Conservation (phyloP, 2,797 vertebrate genomes). For the Gephyroberyx darwinii region DNA sequence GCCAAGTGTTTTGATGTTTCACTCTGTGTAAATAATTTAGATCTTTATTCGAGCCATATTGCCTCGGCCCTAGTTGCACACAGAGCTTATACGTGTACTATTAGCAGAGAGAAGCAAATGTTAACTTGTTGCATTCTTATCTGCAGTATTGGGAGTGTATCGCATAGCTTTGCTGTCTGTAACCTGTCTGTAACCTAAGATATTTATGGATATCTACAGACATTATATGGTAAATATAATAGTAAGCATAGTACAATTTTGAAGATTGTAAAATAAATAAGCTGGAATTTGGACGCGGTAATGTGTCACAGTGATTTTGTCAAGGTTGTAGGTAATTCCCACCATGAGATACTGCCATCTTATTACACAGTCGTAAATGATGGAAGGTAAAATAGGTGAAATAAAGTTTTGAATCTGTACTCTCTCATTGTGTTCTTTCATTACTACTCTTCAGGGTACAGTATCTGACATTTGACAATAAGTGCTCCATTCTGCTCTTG, state of each 20-base stretch:
- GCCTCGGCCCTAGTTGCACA: background rate
- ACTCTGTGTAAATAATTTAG: conserved; percentile 57
- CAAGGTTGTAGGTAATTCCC: background rate
- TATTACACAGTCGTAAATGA: background rate
- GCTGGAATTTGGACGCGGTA: background rate
- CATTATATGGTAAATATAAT: background rate
- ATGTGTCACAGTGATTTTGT: background rate
- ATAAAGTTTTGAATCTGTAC: conserved; percentile 3
- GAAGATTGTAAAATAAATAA: conserved; percentile 13
- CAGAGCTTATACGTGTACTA: background rate
- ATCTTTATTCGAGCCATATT: conserved; percentile 30
- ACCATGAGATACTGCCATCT: background rate
- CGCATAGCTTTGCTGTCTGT: conserved; percentile 6
- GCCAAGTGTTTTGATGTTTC: conserved; percentile 57
- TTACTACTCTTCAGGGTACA: background rate
- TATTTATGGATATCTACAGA: conserved; percentile 27
- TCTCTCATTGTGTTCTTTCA: conserved; percentile 7
- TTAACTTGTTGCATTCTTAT: conserved; percentile 33
- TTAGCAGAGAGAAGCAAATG: conserved; percentile 31
- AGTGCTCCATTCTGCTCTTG: conserved; percentile 44
- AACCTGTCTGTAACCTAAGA: no score
- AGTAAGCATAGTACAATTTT: background rate
- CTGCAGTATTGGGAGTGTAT: conserved; percentile 26
- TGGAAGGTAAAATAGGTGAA: background rate
- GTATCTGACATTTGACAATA: conserved; percentile 51